Percentiles rank a stretch among this genome's conserved stretches.
Conservation (phyloP, 2,113 vertebrate genomes). For the Pteropus alecto region DNA sequence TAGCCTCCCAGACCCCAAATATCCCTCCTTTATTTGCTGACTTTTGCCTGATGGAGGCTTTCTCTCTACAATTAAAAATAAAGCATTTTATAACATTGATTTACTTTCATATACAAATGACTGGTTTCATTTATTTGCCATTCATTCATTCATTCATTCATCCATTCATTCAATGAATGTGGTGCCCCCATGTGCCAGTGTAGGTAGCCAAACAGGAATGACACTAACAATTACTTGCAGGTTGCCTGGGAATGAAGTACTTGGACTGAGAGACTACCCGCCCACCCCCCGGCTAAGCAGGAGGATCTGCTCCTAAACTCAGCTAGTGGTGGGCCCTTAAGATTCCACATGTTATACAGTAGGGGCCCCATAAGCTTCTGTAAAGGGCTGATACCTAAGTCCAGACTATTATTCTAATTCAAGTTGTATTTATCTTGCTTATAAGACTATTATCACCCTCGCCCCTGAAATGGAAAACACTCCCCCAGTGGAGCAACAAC, state of each 20-base stretch:
- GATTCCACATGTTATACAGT: background rate
- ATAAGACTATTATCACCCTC: background rate
- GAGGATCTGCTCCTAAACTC: background rate
- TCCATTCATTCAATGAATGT: background rate
- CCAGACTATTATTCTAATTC: background rate
- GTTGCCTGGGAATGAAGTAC: background rate
- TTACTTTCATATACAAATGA: background rate
- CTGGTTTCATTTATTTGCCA: background rate
- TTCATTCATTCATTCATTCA: background rate
- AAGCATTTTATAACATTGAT: background rate
- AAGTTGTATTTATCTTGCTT: background rate
- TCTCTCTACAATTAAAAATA: background rate
- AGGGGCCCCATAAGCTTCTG: background rate
- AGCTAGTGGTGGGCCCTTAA: background rate
- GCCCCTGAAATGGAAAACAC: background rate
- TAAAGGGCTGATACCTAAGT: background rate
- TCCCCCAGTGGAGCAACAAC: too few relatives aligned
- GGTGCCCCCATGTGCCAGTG: too few relatives aligned
- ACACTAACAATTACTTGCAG: background rate
- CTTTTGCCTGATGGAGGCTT: background rate
- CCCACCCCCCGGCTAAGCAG: too few relatives aligned
- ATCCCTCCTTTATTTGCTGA: background rate
- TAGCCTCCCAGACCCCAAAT: background rate
- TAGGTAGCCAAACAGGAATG: background rate
- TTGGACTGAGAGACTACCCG: background rate